Conservation (phyloP, 1,140 invertebrate species). For the Drosophila ercepeae region DNA sequence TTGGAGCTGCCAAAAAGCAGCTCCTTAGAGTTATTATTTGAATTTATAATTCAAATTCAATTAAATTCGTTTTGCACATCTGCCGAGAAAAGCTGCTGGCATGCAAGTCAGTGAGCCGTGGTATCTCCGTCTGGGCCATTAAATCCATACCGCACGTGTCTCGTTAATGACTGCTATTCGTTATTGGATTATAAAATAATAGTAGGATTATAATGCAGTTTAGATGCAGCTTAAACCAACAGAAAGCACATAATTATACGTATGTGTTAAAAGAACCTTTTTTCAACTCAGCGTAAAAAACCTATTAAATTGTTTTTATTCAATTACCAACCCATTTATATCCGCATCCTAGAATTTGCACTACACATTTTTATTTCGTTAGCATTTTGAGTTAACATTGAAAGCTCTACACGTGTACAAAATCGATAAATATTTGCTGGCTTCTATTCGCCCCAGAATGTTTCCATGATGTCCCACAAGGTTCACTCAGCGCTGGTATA, state of each 20-base stretch:
- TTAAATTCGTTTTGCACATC: slow-evolving; percentile 55
- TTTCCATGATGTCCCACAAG: slow-evolving; percentile 16
- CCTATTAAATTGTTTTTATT: background rate
- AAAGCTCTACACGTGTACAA: slow-evolving; percentile 60
- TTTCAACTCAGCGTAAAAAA: too few relatives aligned
- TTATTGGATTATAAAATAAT: slow-evolving; percentile 16
- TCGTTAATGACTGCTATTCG: slow-evolving; percentile 2
- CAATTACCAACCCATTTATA: background rate
- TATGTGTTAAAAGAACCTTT: too few relatives aligned
- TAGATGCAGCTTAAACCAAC: background rate
- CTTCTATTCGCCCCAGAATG: slow-evolving; percentile 11
- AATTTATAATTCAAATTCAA: slow-evolving; percentile 62
- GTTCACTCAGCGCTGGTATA: slow-evolving; percentile 31
- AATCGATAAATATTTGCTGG: slow-evolving; percentile 50
- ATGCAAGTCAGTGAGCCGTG: slow-evolving; percentile 58
- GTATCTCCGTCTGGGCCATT: slow-evolving; percentile 25
- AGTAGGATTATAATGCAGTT: background rate
- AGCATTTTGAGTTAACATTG: slow-evolving; percentile 45
- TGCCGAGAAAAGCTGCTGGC: slow-evolving; percentile 28
- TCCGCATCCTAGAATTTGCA: slow-evolving; percentile 11
- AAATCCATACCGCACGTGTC: slow-evolving; percentile 37
- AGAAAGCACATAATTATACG: too few relatives aligned
- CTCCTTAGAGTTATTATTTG: slow-evolving; percentile 31
- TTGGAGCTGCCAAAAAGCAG: slow-evolving; percentile 46
- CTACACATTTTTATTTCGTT: slow-evolving; percentile 69